Base-by-base conservation (phyloP, 2,888 invertebrate species). In the Spodoptera picta region DNA sequence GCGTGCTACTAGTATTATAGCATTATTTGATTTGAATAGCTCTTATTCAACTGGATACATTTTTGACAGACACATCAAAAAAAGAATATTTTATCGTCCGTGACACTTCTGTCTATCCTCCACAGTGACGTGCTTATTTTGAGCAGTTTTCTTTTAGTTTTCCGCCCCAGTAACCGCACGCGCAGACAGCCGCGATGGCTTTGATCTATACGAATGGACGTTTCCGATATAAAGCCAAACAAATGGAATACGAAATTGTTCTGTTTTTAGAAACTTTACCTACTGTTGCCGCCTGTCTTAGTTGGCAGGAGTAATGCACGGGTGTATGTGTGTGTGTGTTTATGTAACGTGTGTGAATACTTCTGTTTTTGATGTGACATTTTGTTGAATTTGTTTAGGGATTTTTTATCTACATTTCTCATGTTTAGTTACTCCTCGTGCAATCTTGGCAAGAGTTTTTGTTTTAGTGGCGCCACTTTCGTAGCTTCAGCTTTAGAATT, bases 121-220 rank as follows among this genome's bases (percentile, higher is more conserved):
- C 63, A 54, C 65, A 60, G 50, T 61, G 77, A 73, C 75, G 78
- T 73, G 80, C 74, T 77, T 78, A 82, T 80, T 81, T 80, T 72
- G 65, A 69, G 81, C 82, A 36, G 81, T 86, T 84, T 86, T 85
- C 85, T 87, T 87, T 84, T 85, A 80, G 77, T 81, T 84, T 78
- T 79, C 79, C 83, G 83, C 81, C 79, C 84, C 83, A 84, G 74
- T 85, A 80, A 83, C 67, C 72, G 49, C 50, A 64, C 68, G 69
- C 72, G 60, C 65, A 65, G 65, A 68, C 73, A 77, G 57, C 55
- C 65, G 60, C 72, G 57, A 77, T 82, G 75, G 70, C 88, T 90
- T 90, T 90, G 90, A 90, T 89, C 84, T 89, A 83, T 42, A 48
- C 46, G 69, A 66, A 58, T 60, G 62, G 67, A 69, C 70, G 69